phyloP scores from a whole-genome alignment of 2,888 invertebrate genomes.

The Cordilura impudica region DNA sequence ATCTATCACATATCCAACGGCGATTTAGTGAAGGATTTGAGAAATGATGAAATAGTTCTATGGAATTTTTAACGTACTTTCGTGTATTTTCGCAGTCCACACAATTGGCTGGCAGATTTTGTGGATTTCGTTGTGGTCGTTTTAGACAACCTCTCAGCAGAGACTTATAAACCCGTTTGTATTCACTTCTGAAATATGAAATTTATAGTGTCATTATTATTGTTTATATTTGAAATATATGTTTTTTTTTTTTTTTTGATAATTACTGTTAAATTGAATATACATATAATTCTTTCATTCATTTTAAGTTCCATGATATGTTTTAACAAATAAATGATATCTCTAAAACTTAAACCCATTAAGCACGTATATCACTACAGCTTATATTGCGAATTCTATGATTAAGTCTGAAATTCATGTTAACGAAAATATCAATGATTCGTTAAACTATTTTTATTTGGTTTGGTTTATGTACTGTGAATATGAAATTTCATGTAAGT shows the following conservation, averaged over 20 bases:
- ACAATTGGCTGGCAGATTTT: constrained; percentile 75
- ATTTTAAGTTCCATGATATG: too few relatives aligned
- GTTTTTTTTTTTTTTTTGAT: background rate
- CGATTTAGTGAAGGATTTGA: constrained; percentile 78
- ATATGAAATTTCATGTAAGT: too few relatives aligned
- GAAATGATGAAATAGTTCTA: constrained; percentile 76
- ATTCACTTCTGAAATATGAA: constrained; percentile 74
- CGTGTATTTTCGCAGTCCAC: constrained; percentile 76
- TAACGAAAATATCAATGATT: too few relatives aligned
- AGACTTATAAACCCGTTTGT: constrained; percentile 77
- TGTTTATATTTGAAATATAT: constrained; percentile 6
- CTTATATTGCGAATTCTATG: too few relatives aligned
- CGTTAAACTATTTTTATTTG: too few relatives aligned
- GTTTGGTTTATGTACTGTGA: too few relatives aligned
- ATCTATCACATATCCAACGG: constrained; percentile 78
- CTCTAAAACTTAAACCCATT: too few relatives aligned
- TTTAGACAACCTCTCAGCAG: constrained; percentile 76
- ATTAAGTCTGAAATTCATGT: too few relatives aligned
- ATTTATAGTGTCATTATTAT: constrained; percentile 35
- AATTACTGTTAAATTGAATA: background rate
- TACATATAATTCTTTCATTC: too few relatives aligned
- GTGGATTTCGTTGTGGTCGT: constrained; percentile 75
- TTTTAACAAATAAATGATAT: too few relatives aligned
- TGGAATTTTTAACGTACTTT: constrained; percentile 76
- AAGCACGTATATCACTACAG: too few relatives aligned